Evolutionary conservation across 2,797 vertebrate genomes (phyloP), one percentile per base, ranked within the genome.

Genomic region (Phylloscopus collybita): DNA sequence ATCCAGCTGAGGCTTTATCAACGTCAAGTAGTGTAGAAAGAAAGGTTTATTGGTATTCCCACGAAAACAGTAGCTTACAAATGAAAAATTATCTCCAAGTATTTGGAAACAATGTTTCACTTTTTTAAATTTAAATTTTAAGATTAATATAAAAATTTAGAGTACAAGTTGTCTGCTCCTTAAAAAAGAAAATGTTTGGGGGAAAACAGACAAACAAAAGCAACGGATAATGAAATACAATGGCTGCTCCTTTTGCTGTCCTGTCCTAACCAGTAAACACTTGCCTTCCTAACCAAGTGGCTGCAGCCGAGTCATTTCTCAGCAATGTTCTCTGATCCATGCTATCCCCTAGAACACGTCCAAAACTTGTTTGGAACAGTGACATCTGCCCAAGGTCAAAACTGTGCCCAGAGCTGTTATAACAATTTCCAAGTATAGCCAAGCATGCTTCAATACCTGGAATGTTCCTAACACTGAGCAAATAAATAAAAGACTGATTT

Each of bases 401-500:
- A 76, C 29, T 44, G 17, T 32, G 8, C 21, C 36, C 56, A 60
- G 53, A 91, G 53, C 5, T 40, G 14, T 65, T 80, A 15, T 10
- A 92, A 51, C 23, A 42, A 50, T 82, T 95, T 89, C 67, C 34
- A 53, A 40, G 45, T 60, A 86, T 11, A 89, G 23, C 13, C 53
- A 61, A 27, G 44, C 6, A 3, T 51, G n/a, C 38, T 67, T 89
- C 42, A 80, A 27, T 57, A 94, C 53, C 79, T 72, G 49, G 57
- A 94, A 78, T 60, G 60, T 71, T 89, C 57, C 49, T 91, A 42
- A 57, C 12, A 3, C 10, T 38, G 42, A 80, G 23, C 15, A 87
- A 73, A 86, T 70, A 92, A 93, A 60, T 76, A 79, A 40, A 83
- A 91, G n/a, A 34, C n/a, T 64, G 40, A 66, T 60, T 90, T 74